phyloP scores from a whole-genome alignment of 2,113 vertebrate genomes.

The Smithornis capensis region DNA sequence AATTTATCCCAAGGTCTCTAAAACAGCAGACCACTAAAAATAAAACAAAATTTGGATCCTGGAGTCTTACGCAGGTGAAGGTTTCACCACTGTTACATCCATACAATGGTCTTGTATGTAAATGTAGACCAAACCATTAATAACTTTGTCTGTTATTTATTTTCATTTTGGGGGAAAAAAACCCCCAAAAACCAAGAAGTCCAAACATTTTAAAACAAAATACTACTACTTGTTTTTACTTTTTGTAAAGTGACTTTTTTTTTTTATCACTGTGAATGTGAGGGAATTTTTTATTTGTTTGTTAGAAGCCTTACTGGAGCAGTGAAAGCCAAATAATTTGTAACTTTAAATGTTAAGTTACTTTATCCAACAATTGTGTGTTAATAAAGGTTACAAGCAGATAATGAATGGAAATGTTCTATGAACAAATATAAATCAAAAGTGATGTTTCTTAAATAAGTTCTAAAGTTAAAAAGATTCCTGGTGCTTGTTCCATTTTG shows the following conservation, averaged over 20 bases:
- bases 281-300: background rate
- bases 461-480: background rate
- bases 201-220: background rate
- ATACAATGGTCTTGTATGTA: background rate
- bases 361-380: background rate
- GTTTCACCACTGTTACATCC: background rate
- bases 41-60: background rate
- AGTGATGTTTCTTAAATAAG: background rate
- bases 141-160: background rate
- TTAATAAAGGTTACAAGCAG: background rate
- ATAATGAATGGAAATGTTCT: background rate
- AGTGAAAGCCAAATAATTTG: background rate
- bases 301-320: background rate
- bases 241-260: background rate
- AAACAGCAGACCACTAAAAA: background rate
- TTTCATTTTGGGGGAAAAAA: background rate
- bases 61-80: background rate
- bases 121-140: background rate
- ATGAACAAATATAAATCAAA: background rate
- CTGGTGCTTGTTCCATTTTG: background rate
- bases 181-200: background rate
- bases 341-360: background rate
- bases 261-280: background rate
- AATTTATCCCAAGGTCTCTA: background rate
- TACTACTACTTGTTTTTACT: background rate